Conservation (phyloP, 1,140 invertebrate species). For the Drosophila parabipectinata region DNA sequence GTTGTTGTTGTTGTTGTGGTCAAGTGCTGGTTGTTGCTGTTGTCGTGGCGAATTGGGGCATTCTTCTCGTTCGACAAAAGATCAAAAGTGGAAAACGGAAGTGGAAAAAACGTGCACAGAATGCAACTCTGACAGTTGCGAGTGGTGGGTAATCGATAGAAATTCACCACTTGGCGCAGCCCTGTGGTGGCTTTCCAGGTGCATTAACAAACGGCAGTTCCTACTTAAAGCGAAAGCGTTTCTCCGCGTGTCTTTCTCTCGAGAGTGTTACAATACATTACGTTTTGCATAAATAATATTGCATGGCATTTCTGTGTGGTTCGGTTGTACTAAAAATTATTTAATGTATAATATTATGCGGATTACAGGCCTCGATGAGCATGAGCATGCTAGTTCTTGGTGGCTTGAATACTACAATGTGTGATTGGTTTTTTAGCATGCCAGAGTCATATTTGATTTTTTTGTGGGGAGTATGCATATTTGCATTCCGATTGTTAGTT, state of each 20-base stretch:
- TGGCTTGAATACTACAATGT: constrained; percentile 60
- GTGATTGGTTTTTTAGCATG: constrained; percentile 33
- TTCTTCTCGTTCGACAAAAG: constrained; percentile 27
- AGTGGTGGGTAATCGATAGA: constrained; percentile 21
- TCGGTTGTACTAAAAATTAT: constrained; percentile 29
- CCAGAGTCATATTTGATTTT: constrained; percentile 18
- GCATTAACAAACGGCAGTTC: constrained; percentile 51
- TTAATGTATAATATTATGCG: constrained; percentile 27
- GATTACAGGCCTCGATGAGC: constrained; percentile 39
- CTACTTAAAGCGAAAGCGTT: constrained; percentile 54
- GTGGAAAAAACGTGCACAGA: constrained; percentile 23
- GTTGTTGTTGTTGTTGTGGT: constrained; percentile 28
- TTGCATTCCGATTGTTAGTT: constrained; percentile 46
- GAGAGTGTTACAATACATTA: constrained; percentile 27
- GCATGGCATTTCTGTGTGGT: constrained; percentile 14
- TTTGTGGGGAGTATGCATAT: constrained; percentile 10
- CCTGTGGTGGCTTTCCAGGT: constrained; percentile 22
- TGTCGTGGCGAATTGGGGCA: constrained; percentile 15
- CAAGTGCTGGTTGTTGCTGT: constrained; percentile 47
- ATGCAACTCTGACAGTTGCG: constrained; percentile 11
- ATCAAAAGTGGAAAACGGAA: constrained; percentile 27
- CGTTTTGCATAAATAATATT: constrained; percentile 17
- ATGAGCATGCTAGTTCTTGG: constrained; percentile 68
- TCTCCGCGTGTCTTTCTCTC: constrained; percentile 14
- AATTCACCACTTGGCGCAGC: constrained; percentile 13